Evolutionary conservation across 2,888 invertebrate genomes (phyloP).

Genomic region (Copidosoma aretas): DNA sequence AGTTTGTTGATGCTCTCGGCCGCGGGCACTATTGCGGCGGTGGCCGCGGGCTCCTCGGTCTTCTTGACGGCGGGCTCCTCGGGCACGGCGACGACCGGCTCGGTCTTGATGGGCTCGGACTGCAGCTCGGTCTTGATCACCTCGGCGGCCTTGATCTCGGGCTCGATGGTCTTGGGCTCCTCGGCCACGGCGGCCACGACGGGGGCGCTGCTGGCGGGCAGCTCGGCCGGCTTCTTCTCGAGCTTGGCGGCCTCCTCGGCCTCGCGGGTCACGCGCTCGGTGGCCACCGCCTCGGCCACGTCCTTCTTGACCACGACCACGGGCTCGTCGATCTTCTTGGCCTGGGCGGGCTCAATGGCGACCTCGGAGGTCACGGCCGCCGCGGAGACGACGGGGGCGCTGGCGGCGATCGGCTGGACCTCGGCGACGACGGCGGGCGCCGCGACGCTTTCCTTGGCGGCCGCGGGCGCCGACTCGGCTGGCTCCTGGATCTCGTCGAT

Average conservation of each 20-base stretch:
- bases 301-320: constrained; percentile 39
- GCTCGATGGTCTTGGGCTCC: background rate
- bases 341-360: constrained; percentile 35
- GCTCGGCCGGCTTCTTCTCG: constrained; percentile 19
- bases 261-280: constrained; percentile 36
- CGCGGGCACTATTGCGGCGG: background rate
- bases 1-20: too few relatives aligned
- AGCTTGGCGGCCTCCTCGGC: constrained; percentile 30
- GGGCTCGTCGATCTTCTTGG: constrained; percentile 37
- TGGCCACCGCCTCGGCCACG: constrained; percentile 40
- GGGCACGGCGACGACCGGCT: constrained; percentile 7
- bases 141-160: constrained; percentile 28
- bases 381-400: too few relatives aligned
- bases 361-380: constrained; percentile 11
- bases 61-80: constrained; percentile 27
- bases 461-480: constrained; percentile 28
- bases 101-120: background rate
- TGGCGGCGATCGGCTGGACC: constrained; percentile 2
- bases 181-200: constrained; percentile 15
- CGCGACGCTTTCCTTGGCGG: constrained; percentile 10
- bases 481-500: constrained; percentile 14
- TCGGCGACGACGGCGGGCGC: constrained; percentile 13
- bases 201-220: constrained; percentile 9
- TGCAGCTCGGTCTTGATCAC: background rate
- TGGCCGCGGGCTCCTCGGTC: constrained; percentile 15